Evolutionary conservation across 2,113 vertebrate species (phyloP).

Genomic region (Dicentrarchus labrax): DNA sequence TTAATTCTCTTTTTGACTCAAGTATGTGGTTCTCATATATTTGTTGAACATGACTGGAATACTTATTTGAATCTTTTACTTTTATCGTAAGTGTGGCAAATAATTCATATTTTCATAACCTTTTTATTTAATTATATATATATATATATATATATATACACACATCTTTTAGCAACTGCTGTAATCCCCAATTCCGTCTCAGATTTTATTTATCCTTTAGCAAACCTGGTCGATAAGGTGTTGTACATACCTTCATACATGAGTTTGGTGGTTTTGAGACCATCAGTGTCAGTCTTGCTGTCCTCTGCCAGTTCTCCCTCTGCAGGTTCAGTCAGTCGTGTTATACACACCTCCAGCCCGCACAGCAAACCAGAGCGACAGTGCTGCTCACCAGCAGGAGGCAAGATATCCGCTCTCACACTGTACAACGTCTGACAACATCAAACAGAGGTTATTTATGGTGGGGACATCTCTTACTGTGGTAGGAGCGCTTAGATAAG

Average conservation of each 20-base stretch:
- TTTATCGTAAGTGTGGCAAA: not conserved
- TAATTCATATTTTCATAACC: not conserved
- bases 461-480: not conserved
- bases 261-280: constrained; percentile 90
- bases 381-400: constrained; percentile 86
- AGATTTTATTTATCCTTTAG: not conserved
- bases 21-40: not conserved
- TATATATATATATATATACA: too few species aligned
- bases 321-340: constrained; percentile 87
- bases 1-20: not conserved
- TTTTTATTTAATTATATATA: not conserved
- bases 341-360: constrained; percentile 92
- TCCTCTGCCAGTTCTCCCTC: constrained; percentile 91
- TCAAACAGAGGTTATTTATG: constrained; percentile 30
- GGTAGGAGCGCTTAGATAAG: not conserved
- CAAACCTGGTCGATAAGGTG: not conserved
- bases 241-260: constrained; percentile 95
- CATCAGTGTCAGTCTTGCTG: constrained; percentile 87
- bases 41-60: too few species aligned
- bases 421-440: constrained; percentile 90
- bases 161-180: too few species aligned
- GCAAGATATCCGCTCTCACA: constrained; percentile 89
- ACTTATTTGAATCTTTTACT: not conserved
- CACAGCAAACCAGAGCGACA: constrained; percentile 94
- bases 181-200: not conserved